Evolutionary conservation across 2,113 vertebrate species (phyloP).

Genomic region (Megaleporinus macrocephalus): DNA sequence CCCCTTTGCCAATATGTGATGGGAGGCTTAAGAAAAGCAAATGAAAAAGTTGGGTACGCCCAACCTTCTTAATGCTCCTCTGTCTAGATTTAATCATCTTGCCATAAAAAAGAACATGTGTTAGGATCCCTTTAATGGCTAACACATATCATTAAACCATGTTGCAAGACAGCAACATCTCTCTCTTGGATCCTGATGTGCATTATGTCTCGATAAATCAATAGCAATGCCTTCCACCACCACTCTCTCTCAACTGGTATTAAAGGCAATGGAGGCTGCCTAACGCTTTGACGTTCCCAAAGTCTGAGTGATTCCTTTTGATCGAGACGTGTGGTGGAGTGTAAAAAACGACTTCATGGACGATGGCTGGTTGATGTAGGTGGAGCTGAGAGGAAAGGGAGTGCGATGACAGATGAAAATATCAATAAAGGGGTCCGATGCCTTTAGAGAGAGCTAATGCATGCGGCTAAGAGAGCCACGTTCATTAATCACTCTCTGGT

Average conservation of each 20-base stretch:
- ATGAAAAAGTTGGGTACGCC: constrained; percentile 2
- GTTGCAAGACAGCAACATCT: constrained; percentile 25
- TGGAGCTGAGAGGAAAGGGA: constrained; percentile 33
- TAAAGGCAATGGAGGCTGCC: constrained; percentile 40
- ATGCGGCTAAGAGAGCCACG: constrained; percentile 27
- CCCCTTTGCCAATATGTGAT: constrained; percentile 16
- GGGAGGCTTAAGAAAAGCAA: neutral
- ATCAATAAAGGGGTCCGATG: constrained; percentile 51
- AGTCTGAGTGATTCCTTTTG: constrained; percentile 38
- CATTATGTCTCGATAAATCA: constrained; percentile 57
- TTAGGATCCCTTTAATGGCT: constrained; percentile 48
- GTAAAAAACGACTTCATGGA: constrained; percentile 52
- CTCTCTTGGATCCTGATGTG: constrained; percentile 48
- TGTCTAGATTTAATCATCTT: constrained; percentile 40
- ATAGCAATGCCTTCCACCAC: constrained; percentile 30
- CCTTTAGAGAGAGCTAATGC: constrained; percentile 49
- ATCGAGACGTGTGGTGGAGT: constrained; percentile 50
- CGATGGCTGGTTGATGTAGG: constrained; percentile 45
- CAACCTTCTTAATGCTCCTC: constrained; percentile 31
- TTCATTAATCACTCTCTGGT: constrained; percentile 41
- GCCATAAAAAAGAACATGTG: constrained; percentile 42
- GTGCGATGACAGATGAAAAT: constrained; percentile 52
- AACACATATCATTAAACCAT: constrained; percentile 47
- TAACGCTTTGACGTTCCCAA: constrained; percentile 37
- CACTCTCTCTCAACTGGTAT: constrained; percentile 20